These are phyloP conservation scores for Diachrysia chrysitis DNA, from an alignment of 2,888 invertebrate species.

Conservation along the genomic window DNA sequence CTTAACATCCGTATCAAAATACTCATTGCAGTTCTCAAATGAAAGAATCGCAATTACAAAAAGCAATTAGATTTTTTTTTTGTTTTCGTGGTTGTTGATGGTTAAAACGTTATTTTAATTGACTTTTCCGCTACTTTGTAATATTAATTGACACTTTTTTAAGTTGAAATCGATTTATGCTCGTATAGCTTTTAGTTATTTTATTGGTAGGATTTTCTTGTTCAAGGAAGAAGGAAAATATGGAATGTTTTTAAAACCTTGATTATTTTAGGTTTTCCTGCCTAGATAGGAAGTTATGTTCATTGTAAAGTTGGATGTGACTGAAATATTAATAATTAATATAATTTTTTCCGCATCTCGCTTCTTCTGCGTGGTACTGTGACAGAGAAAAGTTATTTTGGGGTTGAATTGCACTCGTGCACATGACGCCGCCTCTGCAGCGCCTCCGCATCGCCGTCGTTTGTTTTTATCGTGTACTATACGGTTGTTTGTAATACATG, in stretches of 20 bases:
- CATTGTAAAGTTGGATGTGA: neutral
- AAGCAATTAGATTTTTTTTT: slow-evolving; percentile 27
- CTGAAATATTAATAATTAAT: too few relatives aligned
- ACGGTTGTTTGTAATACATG: too few relatives aligned
- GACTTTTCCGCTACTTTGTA: slow-evolving; percentile 52
- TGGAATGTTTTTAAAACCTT: neutral
- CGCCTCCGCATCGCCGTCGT: too few relatives aligned
- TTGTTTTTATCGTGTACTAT: too few relatives aligned
- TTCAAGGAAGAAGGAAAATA: neutral
- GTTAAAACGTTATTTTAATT: slow-evolving; percentile 49
- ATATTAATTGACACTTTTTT: slow-evolving; percentile 22
- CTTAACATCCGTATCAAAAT: neutral
- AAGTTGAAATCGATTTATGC: slow-evolving; percentile 30
- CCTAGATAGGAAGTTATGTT: neutral
- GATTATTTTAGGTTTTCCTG: neutral
- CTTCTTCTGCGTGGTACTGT: too few relatives aligned
- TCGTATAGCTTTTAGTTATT: slow-evolving; percentile 2
- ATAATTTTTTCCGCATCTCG: neutral
- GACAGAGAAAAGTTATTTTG: too few relatives aligned
- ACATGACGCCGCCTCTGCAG: too few relatives aligned
- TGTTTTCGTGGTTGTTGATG: slow-evolving; percentile 23
- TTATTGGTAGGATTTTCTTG: too few relatives aligned
- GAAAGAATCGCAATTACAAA: neutral
- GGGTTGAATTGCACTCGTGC: too few relatives aligned
- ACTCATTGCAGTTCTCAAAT: neutral